These are phyloP conservation scores for Lapara coniferarum DNA, from an alignment of 2,888 invertebrate genomes.

Conservation along the genomic window DNA sequence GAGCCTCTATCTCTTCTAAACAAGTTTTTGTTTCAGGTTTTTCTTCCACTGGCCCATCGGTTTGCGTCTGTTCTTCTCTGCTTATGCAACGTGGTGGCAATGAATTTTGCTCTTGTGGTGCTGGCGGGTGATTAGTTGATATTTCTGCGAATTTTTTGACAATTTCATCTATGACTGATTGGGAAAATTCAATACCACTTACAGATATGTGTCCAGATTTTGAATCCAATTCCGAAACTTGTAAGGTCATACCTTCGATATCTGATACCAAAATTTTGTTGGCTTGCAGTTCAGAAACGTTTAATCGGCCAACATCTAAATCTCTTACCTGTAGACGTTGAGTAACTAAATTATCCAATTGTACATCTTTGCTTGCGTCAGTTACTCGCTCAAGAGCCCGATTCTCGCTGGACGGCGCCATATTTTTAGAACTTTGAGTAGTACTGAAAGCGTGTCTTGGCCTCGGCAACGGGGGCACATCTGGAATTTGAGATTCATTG, in stretches of 20 bases:
- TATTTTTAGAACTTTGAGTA: slow-evolving; percentile 47
- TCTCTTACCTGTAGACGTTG: slow-evolving; percentile 88
- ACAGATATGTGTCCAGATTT: slow-evolving; percentile 87
- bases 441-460: slow-evolving; percentile 52
- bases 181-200: slow-evolving; percentile 87
- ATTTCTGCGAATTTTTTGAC: slow-evolving; percentile 82
- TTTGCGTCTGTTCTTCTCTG: slow-evolving; percentile 75
- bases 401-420: slow-evolving; percentile 48
- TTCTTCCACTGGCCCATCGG: slow-evolving; percentile 51
- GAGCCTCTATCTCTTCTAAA: slow-evolving; percentile 36
- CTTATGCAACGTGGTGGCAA: slow-evolving; percentile 57
- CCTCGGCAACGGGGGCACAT: slow-evolving; percentile 75
- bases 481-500: slow-evolving; percentile 72
- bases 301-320: slow-evolving; percentile 90
- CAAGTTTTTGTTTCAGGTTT: slow-evolving; percentile 38
- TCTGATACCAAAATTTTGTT: slow-evolving; percentile 91
- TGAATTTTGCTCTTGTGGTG: slow-evolving; percentile 41
- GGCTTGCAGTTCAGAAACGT: slow-evolving; percentile 90
- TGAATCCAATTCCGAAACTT: slow-evolving; percentile 88
- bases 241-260: slow-evolving; percentile 89
- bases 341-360: slow-evolving; percentile 79
- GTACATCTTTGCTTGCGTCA: slow-evolving; percentile 65
- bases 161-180: slow-evolving; percentile 87
- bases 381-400: slow-evolving; percentile 64
- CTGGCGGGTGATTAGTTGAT: slow-evolving; percentile 53